Percentiles rank a stretch among this genome's conserved stretches.
phyloP scores from a whole-genome alignment of 1,140 invertebrate species.

The Mizuhopecten yessoensis region DNA sequence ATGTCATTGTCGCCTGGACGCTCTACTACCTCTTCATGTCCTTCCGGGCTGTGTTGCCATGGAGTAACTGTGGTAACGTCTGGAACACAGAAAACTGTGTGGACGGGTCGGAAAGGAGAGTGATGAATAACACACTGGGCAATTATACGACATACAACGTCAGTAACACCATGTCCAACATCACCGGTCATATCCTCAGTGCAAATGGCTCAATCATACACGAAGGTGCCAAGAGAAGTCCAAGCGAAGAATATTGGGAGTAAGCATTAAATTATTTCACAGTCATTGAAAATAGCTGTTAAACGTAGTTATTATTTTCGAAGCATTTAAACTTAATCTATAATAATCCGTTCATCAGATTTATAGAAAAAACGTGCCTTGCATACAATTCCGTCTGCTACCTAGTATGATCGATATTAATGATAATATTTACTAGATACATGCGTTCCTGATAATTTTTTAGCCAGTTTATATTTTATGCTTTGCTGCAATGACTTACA shows the following conservation, averaged over 20 bases:
- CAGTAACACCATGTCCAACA: not conserved
- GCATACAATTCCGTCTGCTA: no score
- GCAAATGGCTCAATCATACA: slow-evolving; percentile 41
- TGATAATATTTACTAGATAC: no score
- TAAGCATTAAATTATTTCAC: slow-evolving; percentile 64
- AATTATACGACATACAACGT: not conserved
- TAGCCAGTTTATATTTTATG: no score
- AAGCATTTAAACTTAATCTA: no score
- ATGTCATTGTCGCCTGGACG: slow-evolving; percentile 99
- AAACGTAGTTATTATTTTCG: no score
- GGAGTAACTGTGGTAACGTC: slow-evolving; percentile 93
- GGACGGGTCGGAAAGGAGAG: slow-evolving; percentile 57
- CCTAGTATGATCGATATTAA: no score
- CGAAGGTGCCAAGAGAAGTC: slow-evolving; percentile 57
- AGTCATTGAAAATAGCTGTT: no score
- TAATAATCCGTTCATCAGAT: no score
- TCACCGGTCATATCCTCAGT: not conserved
- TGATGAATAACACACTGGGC: not conserved
- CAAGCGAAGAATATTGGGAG: slow-evolving; percentile 81
- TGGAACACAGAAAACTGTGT: slow-evolving; percentile 89
- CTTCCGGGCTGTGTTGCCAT: slow-evolving; percentile 93
- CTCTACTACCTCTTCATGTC: slow-evolving; percentile 97
- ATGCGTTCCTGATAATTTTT: no score
- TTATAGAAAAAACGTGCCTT: no score
- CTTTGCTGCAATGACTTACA: no score